A percentile compares a stretch with the other conserved stretches of the same genome.
These are phyloP conservation scores for Catostylus mosaicus DNA, from an alignment of 30 jellyfish, hydroid and myxozoan genomes.

Conservation along the genomic window DNA sequence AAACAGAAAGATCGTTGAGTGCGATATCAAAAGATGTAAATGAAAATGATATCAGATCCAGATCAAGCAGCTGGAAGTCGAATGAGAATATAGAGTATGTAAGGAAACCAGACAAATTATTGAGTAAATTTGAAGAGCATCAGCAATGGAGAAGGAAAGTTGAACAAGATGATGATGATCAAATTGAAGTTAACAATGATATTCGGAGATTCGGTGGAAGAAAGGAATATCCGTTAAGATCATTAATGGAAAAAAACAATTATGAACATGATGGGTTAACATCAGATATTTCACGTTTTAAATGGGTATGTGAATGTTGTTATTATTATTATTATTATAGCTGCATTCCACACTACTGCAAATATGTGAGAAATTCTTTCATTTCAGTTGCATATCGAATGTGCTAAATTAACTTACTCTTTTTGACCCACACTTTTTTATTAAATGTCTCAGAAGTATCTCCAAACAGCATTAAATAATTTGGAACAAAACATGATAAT, in stretches of 20 bases:
- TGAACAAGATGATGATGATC: neutral
- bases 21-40: neutral
- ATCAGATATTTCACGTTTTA: slow-evolving; percentile 3
- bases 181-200: neutral
- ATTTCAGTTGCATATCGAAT: too few relatives aligned
- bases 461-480: too few relatives aligned
- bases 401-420: too few relatives aligned
- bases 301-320: slow-evolving; percentile 40
- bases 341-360: too few relatives aligned
- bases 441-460: too few relatives aligned
- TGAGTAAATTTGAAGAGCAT: neutral
- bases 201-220: slow-evolving; percentile 6
- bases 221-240: slow-evolving; percentile 39
- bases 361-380: too few relatives aligned
- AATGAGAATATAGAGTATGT: neutral
- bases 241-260: slow-evolving; percentile 17
- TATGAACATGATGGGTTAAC: neutral
- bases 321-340: too few relatives aligned
- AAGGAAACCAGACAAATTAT: slow-evolving; percentile 6
- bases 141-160: neutral
- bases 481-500: too few relatives aligned
- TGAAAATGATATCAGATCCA: neutral
- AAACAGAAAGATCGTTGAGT: too few relatives aligned
- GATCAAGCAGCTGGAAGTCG: neutral
- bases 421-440: too few relatives aligned